Evolutionary conservation across 2,113 vertebrate genomes (phyloP).

Genomic region (Etia nguti): DNA sequence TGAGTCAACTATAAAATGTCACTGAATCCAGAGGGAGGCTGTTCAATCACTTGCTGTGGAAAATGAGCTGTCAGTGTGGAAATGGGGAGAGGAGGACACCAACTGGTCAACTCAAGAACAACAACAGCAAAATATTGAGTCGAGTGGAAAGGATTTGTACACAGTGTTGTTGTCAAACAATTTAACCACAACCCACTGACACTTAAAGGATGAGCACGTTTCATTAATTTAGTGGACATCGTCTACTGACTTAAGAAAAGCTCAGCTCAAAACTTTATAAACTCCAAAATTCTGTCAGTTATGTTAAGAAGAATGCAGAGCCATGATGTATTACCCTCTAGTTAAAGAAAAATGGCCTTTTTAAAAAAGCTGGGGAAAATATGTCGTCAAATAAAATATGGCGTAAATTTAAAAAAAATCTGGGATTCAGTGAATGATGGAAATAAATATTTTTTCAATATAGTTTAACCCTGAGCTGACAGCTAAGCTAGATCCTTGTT

Average conservation of each 20-base stretch:
- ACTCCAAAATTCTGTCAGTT: not conserved
- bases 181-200: not conserved
- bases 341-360: not conserved
- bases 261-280: not conserved
- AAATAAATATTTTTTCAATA: no score
- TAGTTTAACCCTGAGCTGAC: not conserved
- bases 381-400: not conserved
- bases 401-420: not conserved
- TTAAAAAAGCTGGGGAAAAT: not conserved
- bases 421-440: not conserved
- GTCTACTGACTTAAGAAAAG: not conserved
- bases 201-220: not conserved
- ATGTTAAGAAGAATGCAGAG: not conserved
- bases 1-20: not conserved
- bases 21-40: not conserved
- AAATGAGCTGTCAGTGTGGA: not conserved
- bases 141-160: not conserved
- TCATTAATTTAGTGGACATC: not conserved
- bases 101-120: slow-evolving; percentile 72
- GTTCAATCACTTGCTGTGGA: not conserved
- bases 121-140: slow-evolving; percentile 51
- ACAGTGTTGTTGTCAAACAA: not conserved
- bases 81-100: slow-evolving; percentile 67
- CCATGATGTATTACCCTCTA: not conserved
- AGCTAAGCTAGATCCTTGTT: not conserved